Base-by-base conservation (phyloP, 2,797 vertebrate species). In the Protonibea diacanthus region DNA sequence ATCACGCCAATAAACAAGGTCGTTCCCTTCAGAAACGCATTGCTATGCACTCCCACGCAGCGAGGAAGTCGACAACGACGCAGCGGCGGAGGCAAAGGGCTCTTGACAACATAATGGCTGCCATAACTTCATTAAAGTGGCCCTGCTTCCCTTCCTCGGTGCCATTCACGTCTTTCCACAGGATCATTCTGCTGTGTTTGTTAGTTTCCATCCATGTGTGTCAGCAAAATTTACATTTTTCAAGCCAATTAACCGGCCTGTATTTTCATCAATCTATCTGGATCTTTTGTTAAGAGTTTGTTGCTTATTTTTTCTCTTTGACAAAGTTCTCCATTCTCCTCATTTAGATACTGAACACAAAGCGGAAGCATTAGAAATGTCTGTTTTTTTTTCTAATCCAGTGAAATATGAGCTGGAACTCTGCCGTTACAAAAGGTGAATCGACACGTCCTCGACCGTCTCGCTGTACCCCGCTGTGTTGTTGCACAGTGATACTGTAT, bases 91-190 rank as follows among this genome's bases (percentile, higher is more conserved):
- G 40, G 71, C 71, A 68, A 78, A 89, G 69, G 84, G 67, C 84
- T 79, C 67, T 78, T 83, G 83, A 88, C 86, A 81, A 79, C 77
- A 77, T 86, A 90, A 93, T 89, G 84, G 84, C 80, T 71, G 76
- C 80, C 74, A 85, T 89, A 91, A 88, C 80, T 89, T 88, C 77
- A 90, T 91, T 88, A 81, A 86, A 92, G 90, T 80, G 84, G 70
- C 66, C 68, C 72, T 47, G 77, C 49, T 78, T 80, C 71, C 44
- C 25, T 59, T 84, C 56, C 33, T 83, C 71, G 3, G 29, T 67
- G 65, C 52, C 72, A 49, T 72, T 84, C 61, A 62, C 66, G 44
- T 69, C 68, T 81, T 80, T 78, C 44, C 62, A 44, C 55, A 27
- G 12, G 5, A 52, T 20, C 5, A 0, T 65, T 78, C 27, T 83